These are phyloP conservation scores for Eonycteris spelaea DNA, from an alignment of 2,113 vertebrate genomes.

Conservation along the genomic window DNA sequence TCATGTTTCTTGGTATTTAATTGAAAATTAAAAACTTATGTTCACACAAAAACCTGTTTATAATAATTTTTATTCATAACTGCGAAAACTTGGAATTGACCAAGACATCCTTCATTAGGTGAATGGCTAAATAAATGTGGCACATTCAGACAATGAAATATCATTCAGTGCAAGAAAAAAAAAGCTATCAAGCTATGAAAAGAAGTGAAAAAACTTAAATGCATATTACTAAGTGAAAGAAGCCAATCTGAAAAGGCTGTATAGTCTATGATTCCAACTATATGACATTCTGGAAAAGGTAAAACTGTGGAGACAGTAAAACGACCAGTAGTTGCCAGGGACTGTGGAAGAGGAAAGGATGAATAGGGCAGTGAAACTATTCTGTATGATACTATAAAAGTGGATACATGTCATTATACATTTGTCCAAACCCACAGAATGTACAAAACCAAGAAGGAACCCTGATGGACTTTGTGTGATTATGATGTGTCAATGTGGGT, in stretches of 20 bases:
- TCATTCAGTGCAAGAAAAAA: not conserved
- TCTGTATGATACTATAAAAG: not conserved
- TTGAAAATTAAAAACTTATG: not conserved
- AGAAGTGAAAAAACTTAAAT: not conserved
- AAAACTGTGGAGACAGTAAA: not conserved
- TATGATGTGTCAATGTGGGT: not conserved
- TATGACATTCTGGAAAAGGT: not conserved
- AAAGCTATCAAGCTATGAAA: not conserved
- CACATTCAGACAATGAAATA: not conserved
- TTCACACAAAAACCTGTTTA: not conserved
- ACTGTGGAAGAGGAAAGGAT: not conserved
- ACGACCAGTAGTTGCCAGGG: not conserved
- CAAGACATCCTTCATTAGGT: not conserved
- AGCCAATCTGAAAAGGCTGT: not conserved
- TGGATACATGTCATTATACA: not conserved
- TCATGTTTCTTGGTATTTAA: not conserved
- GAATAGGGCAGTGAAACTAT: not conserved
- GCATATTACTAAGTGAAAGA: not conserved
- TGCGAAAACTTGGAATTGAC: not conserved
- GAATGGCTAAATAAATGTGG: not conserved
- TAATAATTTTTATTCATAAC: not conserved
- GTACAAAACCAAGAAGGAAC: not conserved
- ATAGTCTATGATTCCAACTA: not conserved
- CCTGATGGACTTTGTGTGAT: not conserved
- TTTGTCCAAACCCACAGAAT: not conserved